Percentiles rank a stretch among this genome's conserved stretches.
Conservation (phyloP, 1,140 invertebrate species). For the Drosophila kurseongensis region DNA sequence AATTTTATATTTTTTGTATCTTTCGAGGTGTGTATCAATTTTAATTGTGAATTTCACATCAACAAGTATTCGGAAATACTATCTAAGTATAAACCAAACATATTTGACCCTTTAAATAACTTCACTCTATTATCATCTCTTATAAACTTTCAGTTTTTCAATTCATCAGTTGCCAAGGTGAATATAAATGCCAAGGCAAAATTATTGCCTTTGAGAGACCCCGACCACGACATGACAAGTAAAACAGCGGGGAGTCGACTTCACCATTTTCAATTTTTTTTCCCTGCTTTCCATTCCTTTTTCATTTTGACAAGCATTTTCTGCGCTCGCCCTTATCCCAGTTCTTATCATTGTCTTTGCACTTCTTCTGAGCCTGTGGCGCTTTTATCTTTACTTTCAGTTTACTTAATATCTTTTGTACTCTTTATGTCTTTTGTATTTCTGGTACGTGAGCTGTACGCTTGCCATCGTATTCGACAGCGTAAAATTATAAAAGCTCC, state of each 20-base stretch:
- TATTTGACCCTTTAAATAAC: neutral
- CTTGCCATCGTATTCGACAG: constrained; percentile 16
- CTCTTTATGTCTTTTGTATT: constrained; percentile 59
- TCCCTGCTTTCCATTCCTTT: constrained; percentile 26
- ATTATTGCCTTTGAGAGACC: constrained; percentile 20
- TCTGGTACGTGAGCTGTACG: constrained; percentile 51
- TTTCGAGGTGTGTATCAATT: constrained; percentile 49
- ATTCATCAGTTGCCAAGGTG: constrained; percentile 42
- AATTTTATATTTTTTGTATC: constrained; percentile 4
- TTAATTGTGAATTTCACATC: neutral
- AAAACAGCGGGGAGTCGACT: neutral
- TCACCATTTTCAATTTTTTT: constrained; percentile 15
- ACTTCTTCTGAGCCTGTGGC: constrained; percentile 57
- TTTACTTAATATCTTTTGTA: constrained; percentile 74
- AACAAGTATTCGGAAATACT: neutral
- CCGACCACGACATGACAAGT: constrained; percentile 14
- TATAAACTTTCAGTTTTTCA: constrained; percentile 23
- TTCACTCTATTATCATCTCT: constrained; percentile 22
- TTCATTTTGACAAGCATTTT: constrained; percentile 34
- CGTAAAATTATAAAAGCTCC: constrained; percentile 66
- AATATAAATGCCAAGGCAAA: constrained; percentile 15
- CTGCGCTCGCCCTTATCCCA: constrained; percentile 30
- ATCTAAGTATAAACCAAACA: constrained; percentile 3
- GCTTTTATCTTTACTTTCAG: constrained; percentile 74
- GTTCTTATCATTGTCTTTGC: constrained; percentile 69